These are phyloP conservation scores for Gobionotothen gibberifrons DNA, from an alignment of 2,797 vertebrate species.

Conservation along the genomic window DNA sequence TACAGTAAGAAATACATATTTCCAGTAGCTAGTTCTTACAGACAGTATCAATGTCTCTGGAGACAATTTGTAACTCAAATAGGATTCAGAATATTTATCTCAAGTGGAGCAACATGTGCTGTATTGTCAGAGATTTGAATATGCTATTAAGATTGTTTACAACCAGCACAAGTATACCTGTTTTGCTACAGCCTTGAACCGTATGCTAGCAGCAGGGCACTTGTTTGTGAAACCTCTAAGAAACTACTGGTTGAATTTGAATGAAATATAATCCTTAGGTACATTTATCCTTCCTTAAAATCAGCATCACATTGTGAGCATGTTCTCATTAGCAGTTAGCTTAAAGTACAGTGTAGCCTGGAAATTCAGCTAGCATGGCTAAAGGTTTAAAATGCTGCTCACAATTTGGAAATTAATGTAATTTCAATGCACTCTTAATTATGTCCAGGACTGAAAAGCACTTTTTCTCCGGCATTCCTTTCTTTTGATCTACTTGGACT, in stretches of 20 bases:
- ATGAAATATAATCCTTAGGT: too few relatives aligned
- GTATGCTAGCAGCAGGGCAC: too few relatives aligned
- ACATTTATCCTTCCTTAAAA: too few relatives aligned
- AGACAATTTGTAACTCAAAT: constrained; percentile 51
- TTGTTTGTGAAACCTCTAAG: too few relatives aligned
- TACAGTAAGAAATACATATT: neutral
- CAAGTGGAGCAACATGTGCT: constrained; percentile 14
- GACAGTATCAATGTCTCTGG: constrained; percentile 34
- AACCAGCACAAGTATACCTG: constrained; percentile 3
- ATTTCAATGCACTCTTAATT: constrained; percentile 1
- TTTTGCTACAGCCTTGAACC: too few relatives aligned
- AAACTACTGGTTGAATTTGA: too few relatives aligned
- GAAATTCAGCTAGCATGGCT: neutral
- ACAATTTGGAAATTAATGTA: constrained; percentile 7
- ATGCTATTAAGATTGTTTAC: constrained; percentile 25
- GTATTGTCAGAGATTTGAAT: constrained; percentile 32
- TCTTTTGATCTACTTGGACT: constrained; percentile 13
- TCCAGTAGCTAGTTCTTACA: too few relatives aligned
- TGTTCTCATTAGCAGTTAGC: too few relatives aligned
- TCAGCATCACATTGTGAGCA: too few relatives aligned
- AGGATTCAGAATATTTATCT: constrained; percentile 49
- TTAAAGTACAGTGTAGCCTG: neutral
- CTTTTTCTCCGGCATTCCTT: neutral
- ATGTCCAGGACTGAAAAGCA: constrained; percentile 21
- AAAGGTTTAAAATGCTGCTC: constrained; percentile 10